phyloP scores from a whole-genome alignment of 2,888 invertebrate genomes.

The Blastobasis adustella region DNA sequence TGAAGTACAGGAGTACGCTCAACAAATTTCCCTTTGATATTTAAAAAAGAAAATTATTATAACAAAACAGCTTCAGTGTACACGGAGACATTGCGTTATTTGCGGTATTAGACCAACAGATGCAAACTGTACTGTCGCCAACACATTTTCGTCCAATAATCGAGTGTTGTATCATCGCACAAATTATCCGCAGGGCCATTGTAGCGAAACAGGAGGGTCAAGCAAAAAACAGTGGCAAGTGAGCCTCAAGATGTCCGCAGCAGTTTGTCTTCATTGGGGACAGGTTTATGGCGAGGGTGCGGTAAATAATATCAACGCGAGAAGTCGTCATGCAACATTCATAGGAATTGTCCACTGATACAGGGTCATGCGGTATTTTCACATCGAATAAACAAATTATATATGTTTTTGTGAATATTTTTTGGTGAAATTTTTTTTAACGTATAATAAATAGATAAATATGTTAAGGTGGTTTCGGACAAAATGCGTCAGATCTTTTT shows the following conservation, averaged over 20 bases:
- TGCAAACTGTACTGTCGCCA: background rate
- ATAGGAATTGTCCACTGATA: conserved; percentile 23
- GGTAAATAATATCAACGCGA: conserved; percentile 67
- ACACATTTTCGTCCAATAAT: background rate
- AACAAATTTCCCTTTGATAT: no score
- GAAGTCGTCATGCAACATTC: conserved; percentile 68
- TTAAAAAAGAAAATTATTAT: no score
- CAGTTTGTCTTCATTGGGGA: conserved; percentile 64
- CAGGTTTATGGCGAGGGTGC: conserved; percentile 64
- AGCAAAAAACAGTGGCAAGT: conserved; percentile 47
- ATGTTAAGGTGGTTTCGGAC: no score
- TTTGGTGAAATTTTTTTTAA: no score
- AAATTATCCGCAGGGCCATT: conserved; percentile 20
- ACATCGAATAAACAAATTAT: no score
- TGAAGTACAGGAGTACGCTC: no score
- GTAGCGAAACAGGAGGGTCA: conserved; percentile 42
- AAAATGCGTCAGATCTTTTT: no score
- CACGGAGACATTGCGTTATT: no score
- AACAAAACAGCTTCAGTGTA: no score
- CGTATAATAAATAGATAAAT: no score
- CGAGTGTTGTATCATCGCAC: conserved; percentile 8
- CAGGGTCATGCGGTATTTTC: background rate
- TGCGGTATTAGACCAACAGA: no score
- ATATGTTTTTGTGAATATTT: no score
- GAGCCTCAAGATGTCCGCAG: conserved; percentile 39